Percentiles rank a stretch among this genome's conserved stretches.
Evolutionary conservation across 2,888 invertebrate species (phyloP).

Genomic region (Cosmia trapezina): DNA sequence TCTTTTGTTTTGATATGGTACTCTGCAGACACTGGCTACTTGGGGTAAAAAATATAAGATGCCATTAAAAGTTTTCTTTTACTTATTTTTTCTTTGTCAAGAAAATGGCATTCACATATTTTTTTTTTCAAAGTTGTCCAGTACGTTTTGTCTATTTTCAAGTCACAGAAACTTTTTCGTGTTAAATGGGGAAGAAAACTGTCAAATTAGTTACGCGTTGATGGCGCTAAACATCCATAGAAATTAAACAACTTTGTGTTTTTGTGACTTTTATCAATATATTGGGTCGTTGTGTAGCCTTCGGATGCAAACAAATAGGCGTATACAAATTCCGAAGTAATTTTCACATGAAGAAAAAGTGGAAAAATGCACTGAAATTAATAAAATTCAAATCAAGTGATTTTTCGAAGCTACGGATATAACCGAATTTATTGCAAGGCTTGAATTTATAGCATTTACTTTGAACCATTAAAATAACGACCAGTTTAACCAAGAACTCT

Average conservation of each 20-base stretch:
- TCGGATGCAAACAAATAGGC: too few relatives aligned
- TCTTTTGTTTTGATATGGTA: not conserved
- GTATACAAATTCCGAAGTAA: too few relatives aligned
- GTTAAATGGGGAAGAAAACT: not conserved
- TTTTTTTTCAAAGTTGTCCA: not conserved
- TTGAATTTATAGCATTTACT: slow-evolving; percentile 55
- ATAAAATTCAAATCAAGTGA: too few relatives aligned
- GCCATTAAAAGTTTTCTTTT: not conserved
- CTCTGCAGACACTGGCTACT: not conserved
- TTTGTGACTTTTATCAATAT: too few relatives aligned
- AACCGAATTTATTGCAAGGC: slow-evolving; percentile 39
- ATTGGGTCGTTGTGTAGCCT: too few relatives aligned
- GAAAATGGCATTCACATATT: not conserved
- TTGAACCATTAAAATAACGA: slow-evolving; percentile 6
- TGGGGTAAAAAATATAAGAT: not conserved
- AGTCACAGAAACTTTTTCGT: not conserved
- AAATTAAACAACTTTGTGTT: too few relatives aligned
- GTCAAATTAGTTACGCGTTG: too few relatives aligned
- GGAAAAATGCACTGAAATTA: too few relatives aligned
- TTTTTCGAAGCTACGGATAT: slow-evolving; percentile 2
- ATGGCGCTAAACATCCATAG: too few relatives aligned
- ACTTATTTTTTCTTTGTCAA: slow-evolving; percentile 1
- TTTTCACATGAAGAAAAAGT: too few relatives aligned
- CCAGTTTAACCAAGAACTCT: slow-evolving; percentile 14
- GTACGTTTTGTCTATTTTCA: not conserved